Evolutionary conservation across 2,797 vertebrate species (phyloP), one percentile per base, ranked within the genome.

Genomic region (Eulemur albifrons): DNA sequence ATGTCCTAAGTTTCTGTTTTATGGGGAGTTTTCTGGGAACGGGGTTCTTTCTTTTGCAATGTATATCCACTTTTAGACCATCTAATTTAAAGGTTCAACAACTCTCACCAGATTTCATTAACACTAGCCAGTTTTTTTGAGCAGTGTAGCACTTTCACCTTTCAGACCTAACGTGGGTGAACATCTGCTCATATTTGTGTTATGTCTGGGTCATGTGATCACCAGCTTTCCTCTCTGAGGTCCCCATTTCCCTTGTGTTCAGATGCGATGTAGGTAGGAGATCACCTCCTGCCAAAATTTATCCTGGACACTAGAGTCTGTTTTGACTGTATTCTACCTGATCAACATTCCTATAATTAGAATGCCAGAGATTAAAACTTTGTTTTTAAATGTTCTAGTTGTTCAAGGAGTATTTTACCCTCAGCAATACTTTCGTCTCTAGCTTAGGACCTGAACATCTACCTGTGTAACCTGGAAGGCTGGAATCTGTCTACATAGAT

Each of bases 1-100:
- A 99, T 98, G 98, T 98, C 98, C 52, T 97, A 98, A 93, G 96
- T 98, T 98, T 98, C 97, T 85, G 97, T 98, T 98, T 98, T 96
- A 67, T 38, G 97, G 95, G 94, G 90, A 35, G 40, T 96, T 94
- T 97, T 97, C 93, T 97, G 97, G 98, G 97, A 97, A 98, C 91
- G 98, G 98, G 97, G 97, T 95, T 98, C 98, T 95, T 96, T 97
- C 90, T 92, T 97, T 98, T 98, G 97, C 98, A 81, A 97, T 96
- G 95, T 98, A 72, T 97, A 95, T 98, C 97, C 96, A 97, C 95
- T 97, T 79, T 57, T 98, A 98, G 98, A 97, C 97, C 98, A 98
- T 98, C 98, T 98, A 95, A 98, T 98, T 94, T 89, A 93, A 98
- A 95, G 88, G 18, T 8, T 30, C 92, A 79, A 54, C 85, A 52